These are phyloP conservation scores for Arvicanthis niloticus DNA, from an alignment of 2,113 vertebrate species.

Conservation along the genomic window DNA sequence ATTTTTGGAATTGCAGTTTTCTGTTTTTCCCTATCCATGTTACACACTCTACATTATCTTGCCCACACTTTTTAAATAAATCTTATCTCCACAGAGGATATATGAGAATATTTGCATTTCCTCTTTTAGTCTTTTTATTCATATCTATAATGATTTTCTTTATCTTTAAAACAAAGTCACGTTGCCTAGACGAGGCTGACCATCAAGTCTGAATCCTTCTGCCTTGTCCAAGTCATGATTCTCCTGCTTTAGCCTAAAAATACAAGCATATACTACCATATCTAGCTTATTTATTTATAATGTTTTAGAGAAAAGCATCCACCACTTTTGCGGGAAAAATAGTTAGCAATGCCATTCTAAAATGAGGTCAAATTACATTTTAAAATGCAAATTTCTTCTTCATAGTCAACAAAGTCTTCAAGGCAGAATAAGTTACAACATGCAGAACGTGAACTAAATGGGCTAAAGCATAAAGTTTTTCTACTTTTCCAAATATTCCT, in stretches of 20 bases:
- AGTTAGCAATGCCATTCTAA: background rate
- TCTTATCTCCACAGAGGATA: background rate
- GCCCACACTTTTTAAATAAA: too few relatives aligned
- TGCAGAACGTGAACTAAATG: background rate
- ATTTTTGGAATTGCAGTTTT: background rate
- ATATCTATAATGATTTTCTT: background rate
- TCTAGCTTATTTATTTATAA: background rate
- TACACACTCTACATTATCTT: background rate
- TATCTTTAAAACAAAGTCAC: background rate
- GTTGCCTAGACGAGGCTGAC: too few relatives aligned
- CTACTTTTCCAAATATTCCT: background rate
- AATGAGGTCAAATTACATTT: background rate
- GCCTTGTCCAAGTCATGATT: background rate
- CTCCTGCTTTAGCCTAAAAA: background rate
- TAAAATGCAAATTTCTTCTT: background rate
- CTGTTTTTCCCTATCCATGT: background rate
- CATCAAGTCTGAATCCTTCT: background rate
- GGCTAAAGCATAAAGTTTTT: background rate
- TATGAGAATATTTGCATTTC: background rate
- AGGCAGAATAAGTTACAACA: background rate
- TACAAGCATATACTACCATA: background rate
- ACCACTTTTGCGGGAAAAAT: background rate
- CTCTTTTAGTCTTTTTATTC: background rate
- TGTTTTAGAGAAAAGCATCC: background rate
- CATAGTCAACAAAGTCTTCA: background rate